These are phyloP conservation scores for Polydrusus pterygomalis DNA, from an alignment of 2,888 invertebrate genomes.

Conservation along the genomic window DNA sequence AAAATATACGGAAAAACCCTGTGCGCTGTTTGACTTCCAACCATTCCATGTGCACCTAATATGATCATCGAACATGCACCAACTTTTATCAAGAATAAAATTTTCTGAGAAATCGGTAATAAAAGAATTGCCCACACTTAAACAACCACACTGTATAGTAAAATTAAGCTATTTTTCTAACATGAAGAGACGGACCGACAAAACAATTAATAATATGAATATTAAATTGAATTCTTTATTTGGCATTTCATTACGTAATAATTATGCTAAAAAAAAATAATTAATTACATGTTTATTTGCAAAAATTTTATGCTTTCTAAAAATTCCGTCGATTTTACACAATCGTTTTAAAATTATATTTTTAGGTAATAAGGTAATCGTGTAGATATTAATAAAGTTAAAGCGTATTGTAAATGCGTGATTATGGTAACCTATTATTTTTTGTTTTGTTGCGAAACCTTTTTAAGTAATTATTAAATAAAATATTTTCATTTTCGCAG, in stretches of 20 bases:
- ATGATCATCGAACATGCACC: no score
- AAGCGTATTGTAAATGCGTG: slow-evolving; percentile 35
- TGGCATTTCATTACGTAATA: slow-evolving; percentile 31
- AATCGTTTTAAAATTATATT: slow-evolving; percentile 35
- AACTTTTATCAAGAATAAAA: no score
- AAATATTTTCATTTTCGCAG: neutral
- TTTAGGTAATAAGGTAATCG: slow-evolving; percentile 34
- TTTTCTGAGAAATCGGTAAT: no score
- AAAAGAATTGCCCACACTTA: no score
- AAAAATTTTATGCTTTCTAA: slow-evolving; percentile 53
- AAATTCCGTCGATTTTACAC: slow-evolving; percentile 46
- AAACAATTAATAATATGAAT: no score
- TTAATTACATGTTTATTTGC: slow-evolving; percentile 42
- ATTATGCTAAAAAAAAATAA: slow-evolving; percentile 28
- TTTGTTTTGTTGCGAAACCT: neutral
- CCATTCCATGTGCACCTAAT: no score
- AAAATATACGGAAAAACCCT: no score
- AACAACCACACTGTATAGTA: no score
- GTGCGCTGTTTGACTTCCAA: no score
- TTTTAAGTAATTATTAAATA: neutral
- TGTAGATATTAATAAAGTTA: slow-evolving; percentile 36
- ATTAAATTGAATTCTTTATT: neutral
- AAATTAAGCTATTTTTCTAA: no score
- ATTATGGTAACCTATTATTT: slow-evolving; percentile 17
- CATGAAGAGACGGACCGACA: no score